Evolutionary conservation across 2,113 vertebrate species (phyloP), one percentile per base, ranked within the genome.

Genomic region (Camelus dromedarius): DNA sequence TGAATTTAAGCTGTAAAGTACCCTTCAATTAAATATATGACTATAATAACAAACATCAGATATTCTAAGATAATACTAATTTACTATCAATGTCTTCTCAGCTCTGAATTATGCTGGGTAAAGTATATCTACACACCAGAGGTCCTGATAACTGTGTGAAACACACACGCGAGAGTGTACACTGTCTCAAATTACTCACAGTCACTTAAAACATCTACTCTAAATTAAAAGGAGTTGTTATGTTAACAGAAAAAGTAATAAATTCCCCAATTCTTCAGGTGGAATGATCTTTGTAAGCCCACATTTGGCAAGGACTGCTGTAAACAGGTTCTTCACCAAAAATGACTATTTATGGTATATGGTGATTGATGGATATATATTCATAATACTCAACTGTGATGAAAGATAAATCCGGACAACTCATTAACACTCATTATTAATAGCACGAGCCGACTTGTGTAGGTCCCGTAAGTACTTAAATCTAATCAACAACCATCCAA

Each of bases 391-490:
- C 26, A 77, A 9, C 16, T 46, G 4, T 62, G 38, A 84, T 56
- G 35, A 79, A 73, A 91, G 69, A n/a, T 64, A 70, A 69, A 89
- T 72, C 22, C 82, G 35, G 19, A 60, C 38, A 84, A 79, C 11
- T 91, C 46, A 84, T 42, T 97, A 91, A 67, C 5, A 72, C 46
- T 67, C 35, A 95, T 48, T 62, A 91, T 50, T 67, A 92, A 82
- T 0, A 70, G 26, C 50, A 75, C 3, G 6, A 72, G 64, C 42
- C 84, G 54, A 77, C 54, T 69, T 24, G 6, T 6, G 0, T 5
- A 77, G 60, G 42, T 82, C 56, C 35, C 50, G 14, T 54, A 85
- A 69, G 58, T 54, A 89, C 19, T 79, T 86, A 88, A 93, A 95
- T 46, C 73, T 82, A 85, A 92, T 62, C 50, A 95, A 77, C 11